Conservation (phyloP, 2,888 invertebrate genomes). For the Thyatira batis region DNA sequence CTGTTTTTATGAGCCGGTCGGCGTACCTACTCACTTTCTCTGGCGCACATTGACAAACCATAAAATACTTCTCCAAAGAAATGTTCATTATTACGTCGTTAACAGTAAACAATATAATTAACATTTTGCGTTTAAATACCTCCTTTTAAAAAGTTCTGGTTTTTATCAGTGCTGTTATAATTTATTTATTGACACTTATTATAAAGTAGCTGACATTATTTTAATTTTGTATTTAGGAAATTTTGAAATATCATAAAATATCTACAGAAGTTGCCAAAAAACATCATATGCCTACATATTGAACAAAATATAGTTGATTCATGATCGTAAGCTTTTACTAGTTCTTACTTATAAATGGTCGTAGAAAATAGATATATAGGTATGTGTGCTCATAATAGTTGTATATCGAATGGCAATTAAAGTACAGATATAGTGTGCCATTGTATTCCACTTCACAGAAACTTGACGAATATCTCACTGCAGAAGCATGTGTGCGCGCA, state of each 20-base stretch:
- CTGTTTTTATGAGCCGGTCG: conserved; percentile 40
- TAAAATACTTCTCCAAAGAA: conserved; percentile 30
- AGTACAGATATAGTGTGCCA: neutral
- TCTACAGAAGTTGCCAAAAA: no score
- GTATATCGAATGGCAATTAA: neutral
- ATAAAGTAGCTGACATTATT: no score
- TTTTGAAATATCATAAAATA: no score
- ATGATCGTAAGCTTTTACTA: no score
- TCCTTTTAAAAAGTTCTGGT: no score
- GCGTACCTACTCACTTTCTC: conserved; percentile 52
- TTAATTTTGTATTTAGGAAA: no score
- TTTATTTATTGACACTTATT: no score
- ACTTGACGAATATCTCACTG: neutral
- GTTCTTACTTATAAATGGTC: no score
- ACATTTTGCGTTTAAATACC: neutral
- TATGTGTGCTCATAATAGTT: neutral
- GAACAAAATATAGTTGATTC: no score
- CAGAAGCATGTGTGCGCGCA: neutral
- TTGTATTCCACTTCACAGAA: neutral
- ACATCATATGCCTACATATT: no score
- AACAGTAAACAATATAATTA: neutral
- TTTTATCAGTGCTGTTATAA: no score
- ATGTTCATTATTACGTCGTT: neutral
- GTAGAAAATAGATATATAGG: no score
- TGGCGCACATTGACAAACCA: conserved; percentile 43